Conservation (phyloP, 2,888 invertebrate species). For the Leucoptera coffeella region DNA sequence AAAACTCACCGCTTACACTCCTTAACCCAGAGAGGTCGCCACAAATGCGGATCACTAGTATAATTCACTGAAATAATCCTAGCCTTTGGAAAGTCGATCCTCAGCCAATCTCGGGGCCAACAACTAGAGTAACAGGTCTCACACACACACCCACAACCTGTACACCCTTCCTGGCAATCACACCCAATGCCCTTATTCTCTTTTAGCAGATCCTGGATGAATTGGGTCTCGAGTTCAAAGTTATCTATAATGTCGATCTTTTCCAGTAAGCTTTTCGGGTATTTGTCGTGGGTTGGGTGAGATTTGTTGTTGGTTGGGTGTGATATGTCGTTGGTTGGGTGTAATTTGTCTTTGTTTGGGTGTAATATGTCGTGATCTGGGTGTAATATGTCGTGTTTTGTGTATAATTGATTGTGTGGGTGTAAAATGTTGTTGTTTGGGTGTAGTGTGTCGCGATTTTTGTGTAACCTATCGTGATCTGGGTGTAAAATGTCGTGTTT, state of each 20-base stretch:
- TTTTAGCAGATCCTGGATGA: conserved; percentile 29
- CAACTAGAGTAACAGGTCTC: conserved; percentile 57
- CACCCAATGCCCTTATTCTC: conserved; percentile 8
- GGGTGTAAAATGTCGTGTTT: conserved; percentile 15
- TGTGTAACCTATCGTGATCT: conserved; percentile 1
- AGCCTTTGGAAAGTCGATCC: conserved; percentile 67
- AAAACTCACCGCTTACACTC: conserved; percentile 52
- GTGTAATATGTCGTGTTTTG: conserved; percentile 1
- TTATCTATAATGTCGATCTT: conserved; percentile 18
- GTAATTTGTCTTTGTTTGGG: conserved; percentile 2
- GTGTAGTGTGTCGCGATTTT: conserved; percentile 3
- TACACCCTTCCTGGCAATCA: conserved; percentile 5
- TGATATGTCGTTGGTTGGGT: conserved; percentile 2
- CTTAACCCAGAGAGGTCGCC: conserved; percentile 70
- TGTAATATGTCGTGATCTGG: conserved; percentile 4
- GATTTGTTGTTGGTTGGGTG: conserved; percentile 14
- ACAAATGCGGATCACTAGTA: conserved; percentile 70
- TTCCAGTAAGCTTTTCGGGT: conserved; percentile 20
- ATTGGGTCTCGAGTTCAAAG: conserved; percentile 30
- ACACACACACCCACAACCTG: conserved; percentile 34
- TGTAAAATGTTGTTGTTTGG: too few relatives aligned
- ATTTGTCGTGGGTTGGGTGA: conserved; percentile 30
- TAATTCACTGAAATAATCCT: conserved; percentile 78
- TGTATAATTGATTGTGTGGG: conserved; percentile 16
- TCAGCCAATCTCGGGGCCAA: conserved; percentile 86